Conservation (phyloP, 2,113 vertebrate genomes). For the Pseudonaja textilis region DNA sequence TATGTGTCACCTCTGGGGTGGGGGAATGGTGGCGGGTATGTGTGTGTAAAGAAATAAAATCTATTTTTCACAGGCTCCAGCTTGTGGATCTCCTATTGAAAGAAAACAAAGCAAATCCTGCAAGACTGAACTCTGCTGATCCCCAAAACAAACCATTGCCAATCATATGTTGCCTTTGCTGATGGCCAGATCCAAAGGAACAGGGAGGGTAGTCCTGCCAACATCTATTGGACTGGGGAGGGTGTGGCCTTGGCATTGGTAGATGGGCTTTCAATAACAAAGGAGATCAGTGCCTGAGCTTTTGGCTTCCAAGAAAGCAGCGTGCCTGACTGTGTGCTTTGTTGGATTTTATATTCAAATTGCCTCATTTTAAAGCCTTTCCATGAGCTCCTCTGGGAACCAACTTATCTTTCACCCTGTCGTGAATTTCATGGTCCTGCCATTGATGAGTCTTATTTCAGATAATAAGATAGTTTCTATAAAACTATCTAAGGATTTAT, state of each 20-base stretch:
- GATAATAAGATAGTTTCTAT: conserved; percentile 32
- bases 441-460: conserved; percentile 29
- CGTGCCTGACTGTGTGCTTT: background rate
- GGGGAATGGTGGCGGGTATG: background rate
- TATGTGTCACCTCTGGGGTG: background rate
- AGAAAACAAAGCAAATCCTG: background rate
- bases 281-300: background rate
- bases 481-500: conserved; percentile 36
- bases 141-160: background rate
- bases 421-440: conserved; percentile 13
- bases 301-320: conserved; percentile 8
- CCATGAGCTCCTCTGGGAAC: conserved; percentile 26
- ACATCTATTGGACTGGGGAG: background rate
- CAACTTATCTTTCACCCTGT: conserved; percentile 21
- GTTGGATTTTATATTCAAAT: conserved; percentile 19
- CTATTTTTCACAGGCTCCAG: background rate
- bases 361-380: conserved; percentile 14
- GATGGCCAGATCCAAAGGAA: background rate
- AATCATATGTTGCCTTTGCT: background rate
- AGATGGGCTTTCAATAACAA: background rate
- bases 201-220: background rate
- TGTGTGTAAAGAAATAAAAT: background rate
- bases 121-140: background rate
- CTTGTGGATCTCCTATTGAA: background rate
- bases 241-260: background rate